phyloP scores from a whole-genome alignment of 2,113 vertebrate species.

The Apeltes quadracus region DNA sequence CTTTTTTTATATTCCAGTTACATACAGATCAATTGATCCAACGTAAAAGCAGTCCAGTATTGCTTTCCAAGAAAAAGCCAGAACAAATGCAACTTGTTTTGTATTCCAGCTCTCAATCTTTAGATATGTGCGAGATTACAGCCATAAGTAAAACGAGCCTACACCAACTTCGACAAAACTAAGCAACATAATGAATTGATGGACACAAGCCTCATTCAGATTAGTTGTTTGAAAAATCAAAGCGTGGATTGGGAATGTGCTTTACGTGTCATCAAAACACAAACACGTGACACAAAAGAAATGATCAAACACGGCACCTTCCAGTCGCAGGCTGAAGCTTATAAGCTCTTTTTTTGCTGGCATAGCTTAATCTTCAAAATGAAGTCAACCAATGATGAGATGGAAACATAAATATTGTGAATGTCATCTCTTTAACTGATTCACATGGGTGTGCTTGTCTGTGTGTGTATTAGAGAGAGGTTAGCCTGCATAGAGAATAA shows the following conservation, averaged over 20 bases:
- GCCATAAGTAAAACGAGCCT: neutral
- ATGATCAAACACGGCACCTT: neutral
- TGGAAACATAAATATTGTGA: constrained; percentile 24
- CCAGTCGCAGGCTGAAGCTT: neutral
- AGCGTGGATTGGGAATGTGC: neutral
- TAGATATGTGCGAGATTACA: neutral
- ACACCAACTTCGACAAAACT: neutral
- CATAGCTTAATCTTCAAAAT: constrained; percentile 14
- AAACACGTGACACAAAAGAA: neutral
- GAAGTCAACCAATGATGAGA: constrained; percentile 15
- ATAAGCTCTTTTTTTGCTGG: neutral
- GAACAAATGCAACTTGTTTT: neutral
- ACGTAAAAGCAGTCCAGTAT: neutral
- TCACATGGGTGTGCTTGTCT: constrained; percentile 3
- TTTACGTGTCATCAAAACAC: neutral
- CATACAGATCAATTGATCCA: neutral
- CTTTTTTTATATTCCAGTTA: neutral
- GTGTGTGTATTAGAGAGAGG: constrained; percentile 12
- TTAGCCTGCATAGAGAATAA: constrained; percentile 38
- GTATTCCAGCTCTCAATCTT: neutral
- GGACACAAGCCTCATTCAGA: neutral
- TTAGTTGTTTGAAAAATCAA: neutral
- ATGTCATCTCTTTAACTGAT: constrained; percentile 39
- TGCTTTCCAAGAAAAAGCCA: neutral
- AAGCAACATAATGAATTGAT: neutral